These are phyloP conservation scores for Tribolium freemani DNA, from an alignment of 2,888 invertebrate species.

Conservation along the genomic window DNA sequence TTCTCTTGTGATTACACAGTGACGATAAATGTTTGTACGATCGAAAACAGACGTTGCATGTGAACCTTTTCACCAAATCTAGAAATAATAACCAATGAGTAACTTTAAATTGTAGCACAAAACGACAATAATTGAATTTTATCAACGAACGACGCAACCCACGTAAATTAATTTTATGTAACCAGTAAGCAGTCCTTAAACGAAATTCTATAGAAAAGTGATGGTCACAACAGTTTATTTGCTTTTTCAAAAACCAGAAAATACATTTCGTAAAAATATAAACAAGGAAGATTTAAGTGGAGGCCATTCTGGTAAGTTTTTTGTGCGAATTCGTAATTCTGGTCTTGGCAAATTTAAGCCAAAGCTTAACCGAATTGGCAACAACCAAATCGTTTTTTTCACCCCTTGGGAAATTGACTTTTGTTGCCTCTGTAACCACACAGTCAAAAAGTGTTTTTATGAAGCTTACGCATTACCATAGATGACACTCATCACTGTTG, in stretches of 20 bases:
- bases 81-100: neutral
- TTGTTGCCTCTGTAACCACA: conserved; percentile 8
- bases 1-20: conserved; percentile 54
- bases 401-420: neutral
- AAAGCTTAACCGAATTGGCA: conserved; percentile 10
- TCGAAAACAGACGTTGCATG: neutral
- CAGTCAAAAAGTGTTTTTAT: neutral
- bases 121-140: no score
- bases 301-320: neutral
- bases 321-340: conserved; percentile 1
- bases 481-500: conserved; percentile 28
- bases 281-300: neutral
- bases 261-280: neutral
- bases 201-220: no score
- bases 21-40: conserved; percentile 33
- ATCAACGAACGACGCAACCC: no score
- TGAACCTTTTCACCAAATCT: neutral
- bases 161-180: no score
- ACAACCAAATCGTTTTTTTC: conserved; percentile 17
- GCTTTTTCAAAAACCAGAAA: neutral
- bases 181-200: no score
- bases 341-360: conserved; percentile 19
- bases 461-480: conserved; percentile 15
- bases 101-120: neutral
- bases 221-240: no score